These are phyloP conservation scores for Hirundichthys speculiger DNA, from an alignment of 2,113 vertebrate species.

Conservation along the genomic window DNA sequence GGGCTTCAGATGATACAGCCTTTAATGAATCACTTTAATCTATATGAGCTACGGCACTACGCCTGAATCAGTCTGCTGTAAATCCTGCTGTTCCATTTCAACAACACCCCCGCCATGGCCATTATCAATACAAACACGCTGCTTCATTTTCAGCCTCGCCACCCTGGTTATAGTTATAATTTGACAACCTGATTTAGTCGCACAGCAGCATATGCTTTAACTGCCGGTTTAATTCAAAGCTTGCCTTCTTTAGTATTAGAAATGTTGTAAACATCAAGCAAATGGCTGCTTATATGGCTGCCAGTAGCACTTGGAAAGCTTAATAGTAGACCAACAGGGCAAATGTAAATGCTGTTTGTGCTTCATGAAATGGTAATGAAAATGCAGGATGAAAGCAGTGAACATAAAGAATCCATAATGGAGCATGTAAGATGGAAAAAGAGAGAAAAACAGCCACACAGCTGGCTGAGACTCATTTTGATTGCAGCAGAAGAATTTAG, in stretches of 20 bases:
- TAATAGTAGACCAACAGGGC: conserved; percentile 73
- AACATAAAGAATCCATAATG: conserved; percentile 14
- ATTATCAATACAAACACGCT: conserved; percentile 41
- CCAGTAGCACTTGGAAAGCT: conserved; percentile 66
- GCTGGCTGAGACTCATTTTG: conserved; percentile 6
- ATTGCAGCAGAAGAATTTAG: conserved; percentile 19
- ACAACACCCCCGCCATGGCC: conserved; percentile 16
- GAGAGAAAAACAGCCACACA: neutral
- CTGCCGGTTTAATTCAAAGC: conserved; percentile 21
- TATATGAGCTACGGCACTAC: conserved; percentile 17
- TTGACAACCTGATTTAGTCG: conserved; percentile 37
- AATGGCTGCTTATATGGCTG: conserved; percentile 9
- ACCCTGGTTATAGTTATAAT: conserved; percentile 23
- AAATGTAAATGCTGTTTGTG: conserved; percentile 59
- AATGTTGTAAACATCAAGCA: conserved; percentile 17
- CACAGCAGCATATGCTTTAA: conserved; percentile 24
- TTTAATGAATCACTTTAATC: conserved; percentile 54
- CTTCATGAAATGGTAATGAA: conserved; percentile 13
- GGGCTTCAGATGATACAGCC: conserved; percentile 27
- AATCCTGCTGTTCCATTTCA: conserved; percentile 46
- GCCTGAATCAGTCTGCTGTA: conserved; percentile 9
- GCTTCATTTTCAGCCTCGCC: conserved; percentile 19
- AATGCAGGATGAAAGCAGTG: conserved; percentile 15
- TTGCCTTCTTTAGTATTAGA: conserved; percentile 14
- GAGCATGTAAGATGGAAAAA: neutral